phyloP scores from a whole-genome alignment of 2,888 invertebrate genomes.

The Copidosoma aretas region DNA sequence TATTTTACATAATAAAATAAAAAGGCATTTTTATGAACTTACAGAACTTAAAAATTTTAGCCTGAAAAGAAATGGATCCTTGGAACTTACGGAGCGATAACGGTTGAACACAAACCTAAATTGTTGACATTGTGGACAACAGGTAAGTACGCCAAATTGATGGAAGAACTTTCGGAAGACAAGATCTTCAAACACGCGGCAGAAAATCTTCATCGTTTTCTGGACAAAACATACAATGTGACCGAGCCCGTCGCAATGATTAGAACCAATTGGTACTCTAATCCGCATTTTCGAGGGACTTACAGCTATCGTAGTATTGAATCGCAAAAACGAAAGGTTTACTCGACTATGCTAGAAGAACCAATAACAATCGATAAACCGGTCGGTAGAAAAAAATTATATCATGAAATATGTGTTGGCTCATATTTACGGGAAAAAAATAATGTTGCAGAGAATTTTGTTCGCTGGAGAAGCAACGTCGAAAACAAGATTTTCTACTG shows the following conservation, averaged over 20 bases:
- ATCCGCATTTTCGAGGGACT: conserved; percentile 74
- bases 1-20: neutral
- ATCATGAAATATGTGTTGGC: neutral
- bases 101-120: conserved; percentile 68
- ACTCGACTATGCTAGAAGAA: conserved; percentile 64
- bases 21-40: neutral
- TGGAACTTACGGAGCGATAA: conserved; percentile 69
- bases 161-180: conserved; percentile 68
- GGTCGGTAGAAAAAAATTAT: conserved; percentile 4
- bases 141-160: conserved; percentile 67
- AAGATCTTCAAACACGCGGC: conserved; percentile 63
- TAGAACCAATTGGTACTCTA: conserved; percentile 74
- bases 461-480: conserved; percentile 75
- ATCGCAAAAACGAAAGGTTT: conserved; percentile 63
- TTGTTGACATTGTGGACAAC: conserved; percentile 73
- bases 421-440: neutral
- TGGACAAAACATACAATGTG: conserved; percentile 62
- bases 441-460: conserved; percentile 63
- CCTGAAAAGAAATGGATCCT: conserved; percentile 68
- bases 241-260: conserved; percentile 64
- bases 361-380: conserved; percentile 57
- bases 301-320: conserved; percentile 70
- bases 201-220: conserved; percentile 64
- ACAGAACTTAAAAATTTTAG: conserved; percentile 23
- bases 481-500: conserved; percentile 67